Base-by-base conservation (phyloP, 2,888 invertebrate genomes). In the Eutolmus rufibarbis region DNA sequence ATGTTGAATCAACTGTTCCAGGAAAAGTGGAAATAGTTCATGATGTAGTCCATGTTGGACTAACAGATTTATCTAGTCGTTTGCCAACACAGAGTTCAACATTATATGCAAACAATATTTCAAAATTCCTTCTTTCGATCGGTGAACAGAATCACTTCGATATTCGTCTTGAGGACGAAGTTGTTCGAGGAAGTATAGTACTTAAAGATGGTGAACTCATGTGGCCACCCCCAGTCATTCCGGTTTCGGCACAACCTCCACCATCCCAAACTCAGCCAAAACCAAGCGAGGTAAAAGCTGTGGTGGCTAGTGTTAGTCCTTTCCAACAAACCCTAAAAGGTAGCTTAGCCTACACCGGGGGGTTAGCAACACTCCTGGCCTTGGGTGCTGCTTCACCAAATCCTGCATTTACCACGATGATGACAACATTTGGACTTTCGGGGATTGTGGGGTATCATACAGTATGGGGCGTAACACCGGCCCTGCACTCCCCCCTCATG, bases 401-500 rank as follows among this genome's bases (percentile, higher is more conserved):
- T 91, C 94, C 96, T 19, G 96, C 96, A 40, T 97, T 98, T 91
- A 96, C 97, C 0, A 95, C 96, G 1, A 98, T 97, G 97, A 95
- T 97, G 66, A 97, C 97, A 0, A 97, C 97, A 0, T 95, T 98
- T 89, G 96, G 97, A 46, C 92, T 98, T 89, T 95, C 97, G 89
- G 96, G 97, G 91, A 95, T 96, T 90, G 96, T 95, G 16, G 95
- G 95, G 56, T 90, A 90, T 87, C 90, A 90, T 34, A 90, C 90
- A 0, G 89, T 89, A 46, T 98, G 97, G 97, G 97, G 97, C 82
- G 97, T 98, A 23, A 97, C 97, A 19, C 97, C 97, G 12, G 97
- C 97, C 43, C 94, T 98, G 31, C 97, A 98, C 93, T 97, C 97
- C 0, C 98, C 97, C 0, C 94, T 98, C 37, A 98, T 98, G 97